Conservation (phyloP, 2,113 vertebrate species). For the Opisthocomus hoazin region DNA sequence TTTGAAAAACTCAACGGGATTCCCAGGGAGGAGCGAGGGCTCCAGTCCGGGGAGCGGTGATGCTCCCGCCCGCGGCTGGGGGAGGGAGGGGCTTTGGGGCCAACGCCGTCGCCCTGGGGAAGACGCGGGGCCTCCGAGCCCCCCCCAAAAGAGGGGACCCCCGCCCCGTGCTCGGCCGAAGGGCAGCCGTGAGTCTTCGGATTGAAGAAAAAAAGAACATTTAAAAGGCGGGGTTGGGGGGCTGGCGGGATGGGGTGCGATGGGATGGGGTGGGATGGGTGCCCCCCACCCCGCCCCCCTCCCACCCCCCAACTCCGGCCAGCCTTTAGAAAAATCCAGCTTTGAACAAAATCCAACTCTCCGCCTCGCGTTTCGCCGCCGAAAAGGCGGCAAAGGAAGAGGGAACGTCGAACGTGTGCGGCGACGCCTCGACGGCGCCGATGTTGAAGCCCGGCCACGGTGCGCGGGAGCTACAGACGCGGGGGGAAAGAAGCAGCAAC, state of each 20-base stretch:
- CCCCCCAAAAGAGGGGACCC: background rate
- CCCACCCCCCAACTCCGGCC: background rate
- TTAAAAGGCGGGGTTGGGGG: background rate
- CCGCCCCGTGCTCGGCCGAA: background rate
- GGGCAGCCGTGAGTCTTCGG: background rate
- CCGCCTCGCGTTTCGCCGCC: accelerated
- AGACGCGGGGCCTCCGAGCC: background rate
- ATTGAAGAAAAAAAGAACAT: background rate
- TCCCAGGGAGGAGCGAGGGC: background rate
- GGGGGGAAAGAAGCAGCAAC: no score
- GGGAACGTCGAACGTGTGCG: background rate
- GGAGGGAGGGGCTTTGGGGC: no score
- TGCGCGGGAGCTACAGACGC: background rate
- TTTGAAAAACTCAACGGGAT: background rate
- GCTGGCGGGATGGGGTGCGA: background rate
- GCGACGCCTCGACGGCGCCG: background rate
- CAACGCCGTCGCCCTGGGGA: background rate
- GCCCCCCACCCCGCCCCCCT: background rate
- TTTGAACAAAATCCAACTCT: no score
- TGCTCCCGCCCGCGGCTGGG: no score
- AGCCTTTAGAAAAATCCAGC: background rate
- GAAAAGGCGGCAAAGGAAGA: background rate
- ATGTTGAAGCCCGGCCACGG: background rate
- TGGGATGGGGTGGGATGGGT: background rate
- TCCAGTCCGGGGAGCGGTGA: background rate